Percentiles rank a stretch among this genome's conserved stretches.
phyloP scores from a whole-genome alignment of 92 coral and sea anemone species.

The Paragorgia papillata region DNA sequence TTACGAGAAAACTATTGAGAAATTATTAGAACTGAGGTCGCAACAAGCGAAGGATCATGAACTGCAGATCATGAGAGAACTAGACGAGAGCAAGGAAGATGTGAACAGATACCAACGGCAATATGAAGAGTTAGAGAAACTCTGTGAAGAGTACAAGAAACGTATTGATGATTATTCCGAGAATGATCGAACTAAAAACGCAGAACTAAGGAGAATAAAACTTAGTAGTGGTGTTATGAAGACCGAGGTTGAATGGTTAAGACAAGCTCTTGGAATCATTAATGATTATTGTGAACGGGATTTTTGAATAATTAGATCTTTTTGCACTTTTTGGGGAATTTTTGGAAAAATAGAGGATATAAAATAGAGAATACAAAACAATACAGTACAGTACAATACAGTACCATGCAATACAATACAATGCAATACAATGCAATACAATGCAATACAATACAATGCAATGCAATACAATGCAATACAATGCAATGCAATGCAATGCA shows the following conservation, averaged over 20 bases:
- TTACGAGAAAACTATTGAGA: slow-evolving; percentile 16
- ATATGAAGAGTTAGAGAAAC: slow-evolving; percentile 16
- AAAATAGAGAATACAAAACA: no score
- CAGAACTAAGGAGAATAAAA: slow-evolving; percentile 55
- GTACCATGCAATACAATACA: no score
- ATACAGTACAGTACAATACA: no score
- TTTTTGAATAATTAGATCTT: background rate
- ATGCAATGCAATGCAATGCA: no score
- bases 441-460: no score
- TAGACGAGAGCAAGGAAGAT: slow-evolving; percentile 11
- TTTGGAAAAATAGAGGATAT: no score
- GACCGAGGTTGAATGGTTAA: slow-evolving; percentile 83
- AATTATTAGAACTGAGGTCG: background rate
- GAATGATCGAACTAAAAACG: slow-evolving; percentile 35
- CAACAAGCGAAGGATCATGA: background rate
- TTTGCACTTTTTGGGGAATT: background rate
- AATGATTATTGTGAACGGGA: background rate
- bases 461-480: no score
- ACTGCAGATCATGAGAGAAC: background rate
- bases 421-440: no score
- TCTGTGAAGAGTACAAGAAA: slow-evolving; percentile 26
- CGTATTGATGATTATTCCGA: slow-evolving; percentile 23
- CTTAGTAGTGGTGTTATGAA: slow-evolving; percentile 62
- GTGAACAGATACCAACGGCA: background rate
- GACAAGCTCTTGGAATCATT: slow-evolving; percentile 69